Conservation (phyloP, 2,888 invertebrate genomes). For the Ochropleura leucogaster region DNA sequence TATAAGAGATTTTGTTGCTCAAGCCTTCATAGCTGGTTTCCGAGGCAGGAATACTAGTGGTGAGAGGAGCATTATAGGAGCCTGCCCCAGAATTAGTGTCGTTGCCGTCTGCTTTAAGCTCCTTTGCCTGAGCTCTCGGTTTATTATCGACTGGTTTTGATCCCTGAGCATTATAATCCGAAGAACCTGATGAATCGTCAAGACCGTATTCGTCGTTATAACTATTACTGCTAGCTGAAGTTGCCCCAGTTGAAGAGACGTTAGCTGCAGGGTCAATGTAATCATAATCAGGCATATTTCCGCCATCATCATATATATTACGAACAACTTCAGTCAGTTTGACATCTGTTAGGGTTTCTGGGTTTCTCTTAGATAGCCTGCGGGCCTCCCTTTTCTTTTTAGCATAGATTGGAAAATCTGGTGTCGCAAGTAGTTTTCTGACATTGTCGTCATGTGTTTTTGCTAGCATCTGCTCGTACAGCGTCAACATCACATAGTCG, state of each 20-base stretch:
- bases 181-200: not conserved
- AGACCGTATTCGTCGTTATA: conserved; percentile 13
- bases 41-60: conserved; percentile 7
- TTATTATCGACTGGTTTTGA: not conserved
- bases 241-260: not conserved
- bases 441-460: conserved; percentile 75
- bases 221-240: not conserved
- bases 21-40: conserved; percentile 74
- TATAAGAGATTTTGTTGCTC: conserved; percentile 79
- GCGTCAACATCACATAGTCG: conserved; percentile 75
- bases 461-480: conserved; percentile 75
- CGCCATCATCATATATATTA: conserved; percentile 65
- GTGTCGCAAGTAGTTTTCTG: conserved; percentile 70
- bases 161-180: not conserved
- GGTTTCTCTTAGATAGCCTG: conserved; percentile 66
- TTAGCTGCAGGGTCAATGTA: conserved; percentile 46
- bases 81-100: not conserved
- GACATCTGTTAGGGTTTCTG: conserved; percentile 64
- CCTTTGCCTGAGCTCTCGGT: not conserved
- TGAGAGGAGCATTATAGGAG: not conserved
- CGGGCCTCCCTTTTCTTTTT: conserved; percentile 48
- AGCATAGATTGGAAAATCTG: conserved; percentile 14
- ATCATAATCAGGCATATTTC: conserved; percentile 65
- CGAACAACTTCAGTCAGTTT: conserved; percentile 61
- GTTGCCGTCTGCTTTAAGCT: not conserved